Evolutionary conservation across 2,888 invertebrate genomes (phyloP).

Genomic region (Cylloceria caligata): DNA sequence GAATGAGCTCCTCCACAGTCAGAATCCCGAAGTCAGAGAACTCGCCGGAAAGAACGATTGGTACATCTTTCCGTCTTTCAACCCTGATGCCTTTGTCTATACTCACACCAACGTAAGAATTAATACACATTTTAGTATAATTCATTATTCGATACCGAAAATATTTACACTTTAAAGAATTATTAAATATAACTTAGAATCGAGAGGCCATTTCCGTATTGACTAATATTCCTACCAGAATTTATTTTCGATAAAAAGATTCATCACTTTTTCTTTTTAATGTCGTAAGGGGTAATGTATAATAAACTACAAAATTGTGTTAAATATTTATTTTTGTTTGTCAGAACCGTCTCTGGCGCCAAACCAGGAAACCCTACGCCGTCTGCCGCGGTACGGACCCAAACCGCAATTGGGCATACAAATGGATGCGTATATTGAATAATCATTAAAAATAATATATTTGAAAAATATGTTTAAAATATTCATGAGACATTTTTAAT

Average conservation of each 20-base stretch:
- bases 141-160: too few species aligned
- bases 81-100: constrained; percentile 92
- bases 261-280: neutral
- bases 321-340: constrained; percentile 5
- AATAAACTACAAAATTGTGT: neutral
- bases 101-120: constrained; percentile 86
- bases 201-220: too few species aligned
- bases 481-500: neutral
- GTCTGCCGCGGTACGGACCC: constrained; percentile 89
- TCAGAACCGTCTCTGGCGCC: constrained; percentile 90
- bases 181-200: too few species aligned
- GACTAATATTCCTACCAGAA: too few species aligned
- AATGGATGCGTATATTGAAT: constrained; percentile 87
- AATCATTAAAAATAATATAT: constrained; percentile 8
- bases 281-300: neutral
- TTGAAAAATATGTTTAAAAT: neutral
- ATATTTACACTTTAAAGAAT: too few species aligned
- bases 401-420: constrained; percentile 91
- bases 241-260: neutral
- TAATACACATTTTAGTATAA: neutral
- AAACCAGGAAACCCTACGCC: constrained; percentile 86
- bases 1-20: constrained; percentile 87
- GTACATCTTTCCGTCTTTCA: constrained; percentile 91
- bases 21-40: constrained; percentile 84
- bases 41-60: constrained; percentile 88